Evolutionary conservation across 2,113 vertebrate species (phyloP).

Genomic region (Proterorhinus semilunaris): DNA sequence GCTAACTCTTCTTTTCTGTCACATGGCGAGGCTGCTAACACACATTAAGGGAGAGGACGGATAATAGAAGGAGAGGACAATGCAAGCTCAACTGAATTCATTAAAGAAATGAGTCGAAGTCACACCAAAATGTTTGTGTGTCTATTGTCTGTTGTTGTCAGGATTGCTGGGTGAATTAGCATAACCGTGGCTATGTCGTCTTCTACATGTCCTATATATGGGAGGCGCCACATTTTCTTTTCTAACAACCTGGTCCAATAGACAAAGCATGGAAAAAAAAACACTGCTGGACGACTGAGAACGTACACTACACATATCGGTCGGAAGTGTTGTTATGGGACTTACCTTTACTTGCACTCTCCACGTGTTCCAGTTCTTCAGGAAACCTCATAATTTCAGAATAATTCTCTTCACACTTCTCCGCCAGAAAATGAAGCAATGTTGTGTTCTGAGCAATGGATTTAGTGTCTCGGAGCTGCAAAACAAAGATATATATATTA

Average conservation of each 20-base stretch:
- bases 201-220: too few species aligned
- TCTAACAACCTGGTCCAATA: too few species aligned
- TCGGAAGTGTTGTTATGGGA: background rate
- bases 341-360: constrained; percentile 94
- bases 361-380: constrained; percentile 90
- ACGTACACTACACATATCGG: too few species aligned
- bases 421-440: constrained; percentile 90
- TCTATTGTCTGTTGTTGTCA: too few species aligned
- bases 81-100: background rate
- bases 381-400: constrained; percentile 88
- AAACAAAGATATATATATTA: background rate
- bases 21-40: constrained; percentile 20
- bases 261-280: too few species aligned
- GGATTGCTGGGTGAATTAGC: too few species aligned
- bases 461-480: constrained; percentile 94
- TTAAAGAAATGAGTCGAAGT: background rate
- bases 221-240: too few species aligned
- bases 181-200: too few species aligned
- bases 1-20: constrained; percentile 39
- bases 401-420: constrained; percentile 87
- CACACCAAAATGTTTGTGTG: background rate
- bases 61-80: constrained; percentile 9
- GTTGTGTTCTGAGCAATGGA: constrained; percentile 89
- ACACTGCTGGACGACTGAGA: too few species aligned
- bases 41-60: constrained; percentile 6